Percentiles rank a stretch among this genome's conserved stretches.
These are phyloP conservation scores for Myopa tessellatipennis DNA, from an alignment of 2,888 invertebrate genomes.

Conservation along the genomic window DNA sequence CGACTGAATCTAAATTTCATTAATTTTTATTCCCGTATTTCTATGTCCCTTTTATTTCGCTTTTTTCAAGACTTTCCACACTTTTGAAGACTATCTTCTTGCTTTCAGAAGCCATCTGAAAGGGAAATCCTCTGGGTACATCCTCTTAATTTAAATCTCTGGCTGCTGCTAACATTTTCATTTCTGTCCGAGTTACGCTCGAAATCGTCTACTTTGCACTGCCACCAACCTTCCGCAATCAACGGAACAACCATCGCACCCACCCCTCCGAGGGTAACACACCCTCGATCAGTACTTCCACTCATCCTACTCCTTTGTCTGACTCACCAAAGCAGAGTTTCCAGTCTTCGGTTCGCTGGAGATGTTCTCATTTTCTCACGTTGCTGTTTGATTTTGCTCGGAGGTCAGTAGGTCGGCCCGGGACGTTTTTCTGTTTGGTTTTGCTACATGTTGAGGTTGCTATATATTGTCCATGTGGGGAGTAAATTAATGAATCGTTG, in stretches of 20 bases:
- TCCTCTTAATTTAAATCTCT: neutral
- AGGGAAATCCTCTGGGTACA: too few species aligned
- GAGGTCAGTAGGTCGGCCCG: constrained; percentile 69
- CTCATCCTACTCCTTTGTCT: neutral
- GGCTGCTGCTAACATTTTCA: neutral
- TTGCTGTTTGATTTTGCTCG: constrained; percentile 42
- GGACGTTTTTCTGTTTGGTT: constrained; percentile 52
- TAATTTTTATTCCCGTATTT: too few species aligned
- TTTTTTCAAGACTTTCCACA: too few species aligned
- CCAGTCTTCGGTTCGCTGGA: neutral
- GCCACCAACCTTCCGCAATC: too few species aligned
- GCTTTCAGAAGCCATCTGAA: neutral
- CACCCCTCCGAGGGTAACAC: neutral
- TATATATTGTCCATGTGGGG: too few species aligned
- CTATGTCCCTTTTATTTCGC: too few species aligned
- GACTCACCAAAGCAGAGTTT: constrained; percentile 16
- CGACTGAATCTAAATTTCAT: too few species aligned
- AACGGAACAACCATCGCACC: neutral
- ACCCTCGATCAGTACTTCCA: neutral
- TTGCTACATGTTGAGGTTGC: constrained; percentile 28
- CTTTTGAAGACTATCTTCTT: neutral
- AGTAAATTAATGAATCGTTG: too few species aligned
- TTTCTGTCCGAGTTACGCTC: neutral
- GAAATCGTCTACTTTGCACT: too few species aligned
- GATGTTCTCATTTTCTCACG: constrained; percentile 25